A percentile compares a stretch with the other conserved stretches of the same genome.
phyloP scores from a whole-genome alignment of 1,140 invertebrate species.

The Aphis gossypii region DNA sequence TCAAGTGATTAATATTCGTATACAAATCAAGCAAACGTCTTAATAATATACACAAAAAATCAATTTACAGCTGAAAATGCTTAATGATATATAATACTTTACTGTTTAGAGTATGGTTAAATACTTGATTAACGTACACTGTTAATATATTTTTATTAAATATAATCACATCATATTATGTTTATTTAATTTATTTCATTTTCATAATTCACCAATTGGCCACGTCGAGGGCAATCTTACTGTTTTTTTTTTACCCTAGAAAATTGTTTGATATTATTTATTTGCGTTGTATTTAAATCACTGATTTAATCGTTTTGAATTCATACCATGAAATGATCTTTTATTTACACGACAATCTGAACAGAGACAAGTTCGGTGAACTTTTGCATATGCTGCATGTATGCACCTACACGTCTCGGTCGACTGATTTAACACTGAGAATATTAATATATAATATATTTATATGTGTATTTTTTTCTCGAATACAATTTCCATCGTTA shows the following conservation, averaged over 20 bases:
- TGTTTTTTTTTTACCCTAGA: not conserved
- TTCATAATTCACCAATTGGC: not conserved
- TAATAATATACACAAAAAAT: not conserved
- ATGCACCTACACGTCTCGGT: not conserved
- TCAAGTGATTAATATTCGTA: not conserved
- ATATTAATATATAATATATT: constrained; percentile 33
- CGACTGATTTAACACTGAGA: constrained; percentile 34
- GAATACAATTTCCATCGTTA: constrained; percentile 33
- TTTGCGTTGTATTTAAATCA: not conserved
- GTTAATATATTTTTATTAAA: not conserved
- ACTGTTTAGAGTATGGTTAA: not conserved
- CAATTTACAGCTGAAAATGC: not conserved
- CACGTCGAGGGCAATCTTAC: not conserved
- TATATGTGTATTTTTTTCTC: not conserved
- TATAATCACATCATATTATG: not conserved
- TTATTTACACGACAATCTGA: not conserved
- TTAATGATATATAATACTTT: not conserved
- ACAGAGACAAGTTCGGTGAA: constrained; percentile 30
- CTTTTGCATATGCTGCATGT: not conserved
- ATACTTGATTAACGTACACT: not conserved
- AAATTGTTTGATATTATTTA: not conserved
- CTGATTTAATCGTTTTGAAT: not conserved
- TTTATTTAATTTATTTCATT: not conserved
- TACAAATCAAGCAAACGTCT: not conserved
- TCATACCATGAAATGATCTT: not conserved